phyloP scores from a whole-genome alignment of 2,888 invertebrate species.

The Drosophila limbata region DNA sequence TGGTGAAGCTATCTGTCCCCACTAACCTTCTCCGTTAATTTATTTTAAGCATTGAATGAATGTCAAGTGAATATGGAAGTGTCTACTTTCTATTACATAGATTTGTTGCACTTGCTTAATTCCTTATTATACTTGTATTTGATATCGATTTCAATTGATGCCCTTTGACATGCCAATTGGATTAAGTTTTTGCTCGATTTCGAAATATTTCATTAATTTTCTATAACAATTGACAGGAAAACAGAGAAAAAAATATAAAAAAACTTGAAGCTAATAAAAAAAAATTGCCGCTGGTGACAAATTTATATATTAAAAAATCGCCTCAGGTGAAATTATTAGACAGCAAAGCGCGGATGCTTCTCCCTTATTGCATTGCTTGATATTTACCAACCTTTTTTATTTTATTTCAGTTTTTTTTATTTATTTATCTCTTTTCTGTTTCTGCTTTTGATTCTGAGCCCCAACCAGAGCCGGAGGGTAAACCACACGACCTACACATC shows the following conservation, averaged over 20 bases:
- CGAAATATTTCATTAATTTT: constrained; percentile 36
- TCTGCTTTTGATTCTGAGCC: not conserved
- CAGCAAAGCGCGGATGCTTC: not conserved
- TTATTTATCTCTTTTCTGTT: not conserved
- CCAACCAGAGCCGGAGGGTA: constrained; percentile 9
- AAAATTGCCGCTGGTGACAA: constrained; percentile 46
- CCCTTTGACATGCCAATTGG: constrained; percentile 19
- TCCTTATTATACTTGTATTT: constrained; percentile 5
- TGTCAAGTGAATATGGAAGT: too few relatives aligned
- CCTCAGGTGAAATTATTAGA: constrained; percentile 43
- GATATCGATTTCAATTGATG: constrained; percentile 5
- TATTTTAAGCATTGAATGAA: not conserved
- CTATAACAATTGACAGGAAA: not conserved
- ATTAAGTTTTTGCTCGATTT: constrained; percentile 12
- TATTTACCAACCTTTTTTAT: constrained; percentile 4
- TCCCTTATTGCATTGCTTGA: constrained; percentile 1
- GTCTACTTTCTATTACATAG: not conserved
- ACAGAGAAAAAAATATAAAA: not conserved
- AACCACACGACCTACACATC: not conserved
- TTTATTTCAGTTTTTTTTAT: not conserved
- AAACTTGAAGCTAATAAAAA: constrained; percentile 36
- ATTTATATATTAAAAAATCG: constrained; percentile 19
- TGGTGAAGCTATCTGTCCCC: too few relatives aligned
- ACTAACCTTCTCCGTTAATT: not conserved
- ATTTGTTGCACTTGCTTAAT: not conserved